These are phyloP conservation scores for Aradophagus sp. DNA, from an alignment of 1,140 invertebrate genomes.

Conservation along the genomic window DNA sequence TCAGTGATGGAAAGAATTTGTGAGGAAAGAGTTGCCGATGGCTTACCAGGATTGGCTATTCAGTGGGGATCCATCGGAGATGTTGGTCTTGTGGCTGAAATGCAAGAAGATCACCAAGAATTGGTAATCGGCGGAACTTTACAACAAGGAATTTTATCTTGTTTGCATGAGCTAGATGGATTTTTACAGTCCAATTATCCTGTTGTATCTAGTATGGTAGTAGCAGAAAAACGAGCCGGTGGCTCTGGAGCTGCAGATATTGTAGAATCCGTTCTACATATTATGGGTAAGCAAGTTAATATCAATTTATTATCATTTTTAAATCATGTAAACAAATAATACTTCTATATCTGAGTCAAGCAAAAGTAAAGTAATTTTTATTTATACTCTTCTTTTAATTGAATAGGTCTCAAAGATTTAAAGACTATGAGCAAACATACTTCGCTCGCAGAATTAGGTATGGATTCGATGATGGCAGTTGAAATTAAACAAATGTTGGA, in stretches of 20 bases:
- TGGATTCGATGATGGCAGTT: slow-evolving; percentile 89
- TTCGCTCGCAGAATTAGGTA: slow-evolving; percentile 83
- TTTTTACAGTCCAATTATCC: slow-evolving; percentile 78
- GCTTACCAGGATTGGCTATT: slow-evolving; percentile 77
- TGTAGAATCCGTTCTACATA: slow-evolving; percentile 72
- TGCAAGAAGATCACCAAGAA: slow-evolving; percentile 80
- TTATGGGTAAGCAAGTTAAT: too few relatives aligned
- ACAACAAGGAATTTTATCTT: slow-evolving; percentile 81
- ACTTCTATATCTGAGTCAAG: too few relatives aligned
- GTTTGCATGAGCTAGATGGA: slow-evolving; percentile 73
- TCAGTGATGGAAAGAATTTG: slow-evolving; percentile 79
- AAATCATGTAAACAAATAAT: too few relatives aligned
- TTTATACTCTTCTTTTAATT: too few relatives aligned
- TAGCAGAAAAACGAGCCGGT: slow-evolving; percentile 76
- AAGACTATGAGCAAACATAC: slow-evolving; percentile 78
- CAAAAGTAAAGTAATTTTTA: too few relatives aligned
- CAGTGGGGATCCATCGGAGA: slow-evolving; percentile 79
- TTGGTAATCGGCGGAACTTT: slow-evolving; percentile 78
- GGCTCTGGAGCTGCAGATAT: slow-evolving; percentile 63
- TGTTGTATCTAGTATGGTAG: slow-evolving; percentile 80
- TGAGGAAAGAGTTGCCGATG: slow-evolving; percentile 72
- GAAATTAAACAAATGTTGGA: slow-evolving; percentile 87
- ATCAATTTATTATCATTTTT: too few relatives aligned
- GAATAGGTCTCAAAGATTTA: slow-evolving; percentile 73
- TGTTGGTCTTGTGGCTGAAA: slow-evolving; percentile 78